Conservation (phyloP, 2,888 invertebrate genomes). For the Idaea straminata region DNA sequence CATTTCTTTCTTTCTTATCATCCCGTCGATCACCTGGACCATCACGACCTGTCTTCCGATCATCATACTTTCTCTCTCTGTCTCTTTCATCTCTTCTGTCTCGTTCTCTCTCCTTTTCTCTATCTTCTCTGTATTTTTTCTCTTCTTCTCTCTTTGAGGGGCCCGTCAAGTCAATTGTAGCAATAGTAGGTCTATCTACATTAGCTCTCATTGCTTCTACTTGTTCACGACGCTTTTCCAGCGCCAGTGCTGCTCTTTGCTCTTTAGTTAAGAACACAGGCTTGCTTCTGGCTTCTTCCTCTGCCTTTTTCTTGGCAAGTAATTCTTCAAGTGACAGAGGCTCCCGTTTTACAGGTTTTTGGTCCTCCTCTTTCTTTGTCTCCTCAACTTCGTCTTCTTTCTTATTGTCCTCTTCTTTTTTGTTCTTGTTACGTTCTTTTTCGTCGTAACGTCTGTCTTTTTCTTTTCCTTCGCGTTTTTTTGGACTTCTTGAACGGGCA, state of each 20-base stretch:
- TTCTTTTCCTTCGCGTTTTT: slow-evolving; percentile 66
- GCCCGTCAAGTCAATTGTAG: slow-evolving; percentile 74
- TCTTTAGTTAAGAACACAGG: slow-evolving; percentile 98
- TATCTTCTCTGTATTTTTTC: slow-evolving; percentile 61
- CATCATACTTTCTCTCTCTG: slow-evolving; percentile 74
- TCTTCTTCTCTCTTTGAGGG: slow-evolving; percentile 73
- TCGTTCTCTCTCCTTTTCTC: slow-evolving; percentile 69
- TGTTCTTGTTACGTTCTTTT: slow-evolving; percentile 57
- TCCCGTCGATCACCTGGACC: slow-evolving; percentile 73
- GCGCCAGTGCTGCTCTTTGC: slow-evolving; percentile 93
- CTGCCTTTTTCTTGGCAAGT: slow-evolving; percentile 96
- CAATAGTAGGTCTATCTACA: slow-evolving; percentile 72
- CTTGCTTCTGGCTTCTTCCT: slow-evolving; percentile 96
- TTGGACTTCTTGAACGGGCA: slow-evolving; percentile 60
- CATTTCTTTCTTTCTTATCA: slow-evolving; percentile 71
- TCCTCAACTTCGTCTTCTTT: slow-evolving; percentile 60
- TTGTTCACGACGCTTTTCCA: slow-evolving; percentile 93
- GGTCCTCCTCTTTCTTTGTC: slow-evolving; percentile 58
- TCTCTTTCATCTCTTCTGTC: slow-evolving; percentile 83
- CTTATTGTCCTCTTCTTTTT: slow-evolving; percentile 54
- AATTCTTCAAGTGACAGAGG: slow-evolving; percentile 98
- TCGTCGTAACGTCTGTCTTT: slow-evolving; percentile 50
- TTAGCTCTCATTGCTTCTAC: slow-evolving; percentile 89
- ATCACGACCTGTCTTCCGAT: slow-evolving; percentile 72
- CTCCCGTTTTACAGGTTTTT: slow-evolving; percentile 79